Evolutionary conservation across 2,888 invertebrate genomes (phyloP).

Genomic region (Chouioia cunea): DNA sequence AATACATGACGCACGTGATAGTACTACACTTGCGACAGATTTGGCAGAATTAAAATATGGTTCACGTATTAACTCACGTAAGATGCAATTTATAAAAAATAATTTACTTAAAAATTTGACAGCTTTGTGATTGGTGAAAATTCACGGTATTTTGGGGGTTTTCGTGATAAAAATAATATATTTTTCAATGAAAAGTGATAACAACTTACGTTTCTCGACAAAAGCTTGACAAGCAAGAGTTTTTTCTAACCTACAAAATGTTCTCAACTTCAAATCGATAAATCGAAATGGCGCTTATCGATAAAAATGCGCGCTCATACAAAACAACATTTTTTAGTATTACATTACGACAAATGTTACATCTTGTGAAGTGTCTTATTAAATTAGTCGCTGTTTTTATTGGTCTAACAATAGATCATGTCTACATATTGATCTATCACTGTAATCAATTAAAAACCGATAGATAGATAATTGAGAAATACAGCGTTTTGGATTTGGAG

Average conservation of each 20-base stretch:
- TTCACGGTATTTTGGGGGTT: slow-evolving; percentile 6
- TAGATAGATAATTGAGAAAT: slow-evolving; percentile 1
- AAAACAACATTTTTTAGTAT: too few relatives aligned
- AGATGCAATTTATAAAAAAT: not conserved
- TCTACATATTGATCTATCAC: too few relatives aligned
- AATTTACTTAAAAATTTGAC: not conserved
- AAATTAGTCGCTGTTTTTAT: too few relatives aligned
- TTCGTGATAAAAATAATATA: slow-evolving; percentile 8
- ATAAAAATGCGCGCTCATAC: slow-evolving; percentile 16
- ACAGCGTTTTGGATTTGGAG: not conserved
- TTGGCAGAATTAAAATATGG: slow-evolving; percentile 9
- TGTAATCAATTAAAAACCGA: too few relatives aligned
- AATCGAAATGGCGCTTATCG: slow-evolving; percentile 1
- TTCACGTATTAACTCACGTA: not conserved
- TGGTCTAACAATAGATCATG: too few relatives aligned
- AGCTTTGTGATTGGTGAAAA: not conserved
- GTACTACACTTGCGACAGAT: not conserved
- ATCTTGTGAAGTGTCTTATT: too few relatives aligned
- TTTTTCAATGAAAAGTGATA: slow-evolving; percentile 10
- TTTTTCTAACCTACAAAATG: slow-evolving; percentile 37
- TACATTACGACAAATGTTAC: too few relatives aligned
- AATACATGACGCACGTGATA: slow-evolving; percentile 34
- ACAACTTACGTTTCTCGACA: too few relatives aligned
- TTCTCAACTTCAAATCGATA: slow-evolving; percentile 3
- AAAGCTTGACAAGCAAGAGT: slow-evolving; percentile 31